These are phyloP conservation scores for Oryzias curvinotus DNA, from an alignment of 2,113 vertebrate species.

Conservation along the genomic window DNA sequence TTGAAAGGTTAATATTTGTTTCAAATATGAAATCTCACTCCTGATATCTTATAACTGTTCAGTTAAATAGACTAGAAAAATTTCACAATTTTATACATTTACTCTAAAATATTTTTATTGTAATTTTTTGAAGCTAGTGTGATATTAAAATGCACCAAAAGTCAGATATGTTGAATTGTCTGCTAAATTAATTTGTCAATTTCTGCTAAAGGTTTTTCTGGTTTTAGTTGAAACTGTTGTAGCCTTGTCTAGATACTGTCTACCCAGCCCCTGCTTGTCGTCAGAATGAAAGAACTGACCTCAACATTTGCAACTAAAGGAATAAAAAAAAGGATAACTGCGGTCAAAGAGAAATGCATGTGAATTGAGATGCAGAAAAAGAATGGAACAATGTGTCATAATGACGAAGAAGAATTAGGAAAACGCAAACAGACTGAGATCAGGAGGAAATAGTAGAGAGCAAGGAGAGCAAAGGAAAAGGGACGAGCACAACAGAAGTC, in stretches of 20 bases:
- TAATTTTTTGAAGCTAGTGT: too few species aligned
- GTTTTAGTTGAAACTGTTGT: conserved; percentile 18
- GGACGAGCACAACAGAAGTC: conserved; percentile 37
- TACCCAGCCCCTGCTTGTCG: conserved; percentile 5
- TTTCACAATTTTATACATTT: too few species aligned
- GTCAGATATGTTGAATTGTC: neutral
- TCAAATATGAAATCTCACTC: too few species aligned
- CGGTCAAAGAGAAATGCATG: neutral
- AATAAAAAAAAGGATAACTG: conserved; percentile 1
- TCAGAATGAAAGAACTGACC: neutral
- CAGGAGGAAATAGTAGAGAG: too few species aligned
- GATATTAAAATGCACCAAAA: too few species aligned
- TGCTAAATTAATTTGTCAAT: conserved; percentile 8
- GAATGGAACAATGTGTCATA: neutral
- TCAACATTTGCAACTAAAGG: neutral
- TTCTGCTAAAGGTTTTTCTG: conserved; percentile 11
- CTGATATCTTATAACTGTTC: too few species aligned
- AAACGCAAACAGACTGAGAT: neutral
- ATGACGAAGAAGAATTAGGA: neutral
- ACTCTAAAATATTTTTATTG: too few species aligned
- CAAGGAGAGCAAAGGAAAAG: conserved; percentile 24
- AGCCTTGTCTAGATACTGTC: conserved; percentile 5
- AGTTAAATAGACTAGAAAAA: too few species aligned
- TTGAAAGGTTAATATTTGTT: too few species aligned
- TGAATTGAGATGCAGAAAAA: neutral